These are phyloP conservation scores for Lepidocolaptes lacrymiger DNA, from an alignment of 2,797 vertebrate species.

Conservation along the genomic window DNA sequence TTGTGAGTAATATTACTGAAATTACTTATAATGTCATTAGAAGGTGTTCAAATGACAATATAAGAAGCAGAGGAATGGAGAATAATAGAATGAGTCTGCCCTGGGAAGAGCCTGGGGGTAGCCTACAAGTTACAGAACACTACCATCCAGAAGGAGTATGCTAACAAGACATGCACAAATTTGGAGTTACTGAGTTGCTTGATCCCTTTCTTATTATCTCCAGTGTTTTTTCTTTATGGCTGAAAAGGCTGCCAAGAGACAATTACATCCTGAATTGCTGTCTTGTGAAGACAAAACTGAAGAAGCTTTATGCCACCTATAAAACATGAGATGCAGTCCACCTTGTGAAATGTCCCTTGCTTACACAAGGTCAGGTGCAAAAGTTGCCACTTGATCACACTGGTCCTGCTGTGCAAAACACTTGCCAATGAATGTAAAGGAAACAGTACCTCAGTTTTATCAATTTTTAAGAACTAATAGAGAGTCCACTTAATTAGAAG, in stretches of 20 bases:
- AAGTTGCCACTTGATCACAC: not conserved
- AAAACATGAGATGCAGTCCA: not conserved
- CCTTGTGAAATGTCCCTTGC: not conserved
- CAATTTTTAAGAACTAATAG: not conserved
- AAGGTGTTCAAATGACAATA: not conserved
- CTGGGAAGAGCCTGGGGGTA: not conserved
- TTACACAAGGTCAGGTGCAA: not conserved
- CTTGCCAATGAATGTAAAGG: rapidly evolving
- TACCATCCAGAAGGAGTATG: not conserved
- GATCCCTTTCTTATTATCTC: not conserved
- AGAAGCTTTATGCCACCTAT: not conserved
- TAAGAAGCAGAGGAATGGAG: not conserved
- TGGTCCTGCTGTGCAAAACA: not conserved
- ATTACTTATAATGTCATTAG: not conserved
- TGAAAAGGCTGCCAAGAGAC: not conserved
- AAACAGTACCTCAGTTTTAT: not conserved
- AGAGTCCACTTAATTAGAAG: not conserved
- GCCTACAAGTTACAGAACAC: not conserved
- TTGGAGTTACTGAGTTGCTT: not conserved
- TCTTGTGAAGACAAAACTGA: not conserved
- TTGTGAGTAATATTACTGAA: not conserved
- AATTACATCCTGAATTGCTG: slow-evolving; percentile 19
- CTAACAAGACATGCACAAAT: not conserved
- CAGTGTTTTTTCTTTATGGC: not conserved
- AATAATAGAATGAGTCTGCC: not conserved